Evolutionary conservation across 2,797 vertebrate species (phyloP), one percentile per base, ranked within the genome.

Genomic region (Sarcoramphus papa): DNA sequence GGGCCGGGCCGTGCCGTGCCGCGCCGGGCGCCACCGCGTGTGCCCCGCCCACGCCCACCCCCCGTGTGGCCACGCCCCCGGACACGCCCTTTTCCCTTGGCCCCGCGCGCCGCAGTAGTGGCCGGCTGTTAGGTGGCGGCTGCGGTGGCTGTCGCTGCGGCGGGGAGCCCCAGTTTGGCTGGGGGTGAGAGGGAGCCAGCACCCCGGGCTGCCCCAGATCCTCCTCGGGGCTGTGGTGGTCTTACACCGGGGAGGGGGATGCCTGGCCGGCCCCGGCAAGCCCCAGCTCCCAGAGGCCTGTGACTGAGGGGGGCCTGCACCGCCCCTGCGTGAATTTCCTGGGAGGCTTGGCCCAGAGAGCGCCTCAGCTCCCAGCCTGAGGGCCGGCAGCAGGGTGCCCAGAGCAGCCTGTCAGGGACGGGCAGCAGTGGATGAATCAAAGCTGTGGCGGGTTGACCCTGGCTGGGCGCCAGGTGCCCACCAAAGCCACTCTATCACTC

Each of bases 121-220:
- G 9, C 2, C 4, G 4, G 28, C 22, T 11, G n/a, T 16, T n/a
- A 21, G 64, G 43, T 8, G 9, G 6, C 4, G 22, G 2, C 10
- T 12, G 2, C 5, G 9, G 17, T 25, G 4, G 28, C 22, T 1
- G 10, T 2, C 1, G 9, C 7, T 28, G 77, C 0, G 21, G 33
- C 22, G 63, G 17, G 14, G 8, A 3, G 35, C 19, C 3, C 6
- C 4, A 43, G 24, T 18, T 10, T 7, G 33, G 50, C 14, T 2
- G 12, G 15, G 23, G 43, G 28, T 2, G 7, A 4, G 6, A 3
- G 47, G 7, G 41, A 13, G 15, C 5, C 1, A 51, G 51, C 15
- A 4, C 1, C 23, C 24, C 7, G 2, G n/a, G 35, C 14, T 7
- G n/a, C 18, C 31, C 7, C 65, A 17, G 12, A 12, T 11, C 14